Base-by-base conservation (phyloP, 2,888 invertebrate species). In the Aspidiotus rigidus region DNA sequence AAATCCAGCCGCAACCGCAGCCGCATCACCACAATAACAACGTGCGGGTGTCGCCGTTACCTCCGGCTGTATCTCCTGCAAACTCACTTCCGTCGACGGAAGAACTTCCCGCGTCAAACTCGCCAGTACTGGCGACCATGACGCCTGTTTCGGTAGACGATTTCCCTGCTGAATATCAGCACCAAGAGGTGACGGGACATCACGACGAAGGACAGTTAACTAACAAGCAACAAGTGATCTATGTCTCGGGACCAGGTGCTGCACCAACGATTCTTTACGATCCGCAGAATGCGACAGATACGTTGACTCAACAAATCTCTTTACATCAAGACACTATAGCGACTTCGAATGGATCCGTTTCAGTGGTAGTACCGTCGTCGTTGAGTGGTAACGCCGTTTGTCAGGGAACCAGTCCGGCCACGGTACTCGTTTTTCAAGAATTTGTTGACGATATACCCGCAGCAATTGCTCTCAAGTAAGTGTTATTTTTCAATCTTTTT, bases 71-170 rank as follows among this genome's bases (percentile, higher is more conserved):
- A 28, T 69, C 69, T 41, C 69, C 69, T 17, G 63, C 69, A n/a
- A 60, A 59, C n/a, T 69, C 69, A 13, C 15, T 69, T 39, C 69
- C 61, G 15, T 63, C 55, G 11, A 55, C 62, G 5, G 69, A 69
- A 42, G 62, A 62, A 17, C 17, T 62, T 28, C 44, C 69, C 9
- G 54, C 40, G 15, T 69, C 69, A 13, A 63, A 62, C 44, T 87
- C 84, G 75, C 87, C 87, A 75, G 84, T 87, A 72, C 82, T 91
- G 74, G 89, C 90, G 73, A 90, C 90, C 76, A 91, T 91, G 90
- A 90, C 90, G 72, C 90, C 90, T 70, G 90, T 90, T 73, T 90
- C 88, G 76, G 89, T 90, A 42, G 73, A 71, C 41, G 74, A 74
- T 16, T 73, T 72, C 41, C 69, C 73, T 16, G 71, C 71, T 53